Conservation (phyloP, 1,140 invertebrate species). For the Hypsibius dujardini region DNA sequence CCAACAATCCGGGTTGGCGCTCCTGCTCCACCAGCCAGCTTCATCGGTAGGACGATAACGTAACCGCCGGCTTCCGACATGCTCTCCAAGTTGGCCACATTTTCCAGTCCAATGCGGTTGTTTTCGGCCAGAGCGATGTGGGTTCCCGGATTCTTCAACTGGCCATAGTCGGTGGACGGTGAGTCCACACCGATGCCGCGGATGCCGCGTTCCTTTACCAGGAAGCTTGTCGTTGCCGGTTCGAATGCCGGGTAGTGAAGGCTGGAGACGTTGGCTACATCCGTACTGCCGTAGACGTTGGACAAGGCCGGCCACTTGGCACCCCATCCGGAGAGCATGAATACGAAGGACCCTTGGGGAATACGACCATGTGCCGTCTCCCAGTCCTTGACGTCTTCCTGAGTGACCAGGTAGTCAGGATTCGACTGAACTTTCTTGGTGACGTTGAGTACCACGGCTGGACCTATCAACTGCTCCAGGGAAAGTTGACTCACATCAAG, state of each 20-base stretch:
- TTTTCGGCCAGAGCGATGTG: not conserved
- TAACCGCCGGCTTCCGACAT: not conserved
- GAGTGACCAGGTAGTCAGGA: constrained; percentile 24
- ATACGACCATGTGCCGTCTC: constrained; percentile 24
- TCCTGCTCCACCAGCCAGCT: not conserved
- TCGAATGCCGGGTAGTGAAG: constrained; percentile 27
- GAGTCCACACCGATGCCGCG: constrained; percentile 18
- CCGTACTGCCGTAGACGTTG: constrained; percentile 22
- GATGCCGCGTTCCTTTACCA: constrained; percentile 23
- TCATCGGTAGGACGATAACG: constrained; percentile 9
- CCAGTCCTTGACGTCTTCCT: constrained; percentile 23
- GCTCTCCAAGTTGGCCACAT: not conserved
- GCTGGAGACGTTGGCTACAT: constrained; percentile 21
- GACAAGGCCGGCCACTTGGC: constrained; percentile 24
- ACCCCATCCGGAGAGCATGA: constrained; percentile 28
- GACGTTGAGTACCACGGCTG: constrained; percentile 15
- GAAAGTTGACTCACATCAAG: not conserved
- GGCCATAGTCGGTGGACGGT: constrained; percentile 5
- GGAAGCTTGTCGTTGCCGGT: constrained; percentile 24
- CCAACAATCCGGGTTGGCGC: constrained; percentile 16
- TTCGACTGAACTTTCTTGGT: constrained; percentile 22
- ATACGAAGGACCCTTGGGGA: constrained; percentile 24
- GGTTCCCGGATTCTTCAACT: constrained; percentile 15
- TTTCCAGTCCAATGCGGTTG: not conserved
- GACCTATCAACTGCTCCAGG: not conserved